phyloP scores from a whole-genome alignment of 2,888 invertebrate genomes.

The Eristalis pertinax region DNA sequence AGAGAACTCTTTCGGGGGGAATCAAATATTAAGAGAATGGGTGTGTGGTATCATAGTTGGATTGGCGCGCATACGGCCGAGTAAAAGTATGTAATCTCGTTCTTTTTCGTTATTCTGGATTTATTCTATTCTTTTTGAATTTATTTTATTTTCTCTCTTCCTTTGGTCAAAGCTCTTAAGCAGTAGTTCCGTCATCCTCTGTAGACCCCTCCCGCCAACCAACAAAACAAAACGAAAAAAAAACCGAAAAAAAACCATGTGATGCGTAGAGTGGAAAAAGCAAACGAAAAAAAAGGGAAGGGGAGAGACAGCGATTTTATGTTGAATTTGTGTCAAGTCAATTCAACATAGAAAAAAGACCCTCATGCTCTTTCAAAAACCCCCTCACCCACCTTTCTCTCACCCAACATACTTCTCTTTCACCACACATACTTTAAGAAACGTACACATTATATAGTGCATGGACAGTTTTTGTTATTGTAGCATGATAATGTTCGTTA shows the following conservation, averaged over 20 bases:
- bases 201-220: conserved; percentile 9
- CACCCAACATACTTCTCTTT: background rate
- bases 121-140: conserved; percentile 1
- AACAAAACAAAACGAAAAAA: too few relatives aligned
- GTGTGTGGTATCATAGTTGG: conserved; percentile 22
- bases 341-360: conserved; percentile 60
- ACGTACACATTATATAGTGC: conserved; percentile 56
- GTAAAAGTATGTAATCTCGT: conserved; percentile 16
- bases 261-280: conserved; percentile 10
- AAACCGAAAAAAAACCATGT: too few relatives aligned
- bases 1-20: background rate
- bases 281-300: conserved; percentile 15
- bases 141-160: conserved; percentile 19
- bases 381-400: background rate
- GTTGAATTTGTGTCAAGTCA: conserved; percentile 70
- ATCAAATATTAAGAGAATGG: background rate
- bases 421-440: conserved; percentile 33
- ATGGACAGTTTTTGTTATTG: conserved; percentile 38
- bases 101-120: conserved; percentile 20
- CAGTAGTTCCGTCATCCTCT: conserved; percentile 18
- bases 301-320: conserved; percentile 30
- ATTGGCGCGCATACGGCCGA: conserved; percentile 12
- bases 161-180: conserved; percentile 52
- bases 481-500: conserved; percentile 59
- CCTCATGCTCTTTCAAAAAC: conserved; percentile 2